Base-by-base conservation (phyloP, 2,113 vertebrate species). In the Microtus montanus region DNA sequence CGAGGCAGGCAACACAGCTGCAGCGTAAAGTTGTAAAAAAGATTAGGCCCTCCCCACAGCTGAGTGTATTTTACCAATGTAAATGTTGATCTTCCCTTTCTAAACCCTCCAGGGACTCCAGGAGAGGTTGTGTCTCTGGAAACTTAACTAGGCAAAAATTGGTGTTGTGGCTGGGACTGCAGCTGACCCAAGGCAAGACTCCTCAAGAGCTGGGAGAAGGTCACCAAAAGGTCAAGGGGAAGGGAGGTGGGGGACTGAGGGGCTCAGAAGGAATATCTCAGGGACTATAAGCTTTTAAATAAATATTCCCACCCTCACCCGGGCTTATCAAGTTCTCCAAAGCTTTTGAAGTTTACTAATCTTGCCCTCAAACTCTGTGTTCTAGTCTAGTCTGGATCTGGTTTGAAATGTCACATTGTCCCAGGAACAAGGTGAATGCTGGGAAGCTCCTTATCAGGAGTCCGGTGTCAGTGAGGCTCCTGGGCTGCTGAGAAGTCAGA, bases 221-320 rank as follows among this genome's bases (percentile, higher is more conserved):
- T 97, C 90, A 66, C 61, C 91, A 82, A 96, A 97, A 96, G 96
- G 96, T 95, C 92, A 96, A 95, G 93, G 93, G 85, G 85, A 93
- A 93, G 80, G 54, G 95, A 93, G 73, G 58, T 88, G 73, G 95
- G 79, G 49, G 44, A 63, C 1, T 12, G n/a, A 85, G 61, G 87
- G 66, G 2, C 52, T 93, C 71, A 85, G 58, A 96, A 71, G 82
- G 87, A 93, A 64, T 90, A 96, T 94, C 96, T 93, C 90, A 94
- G 90, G 80, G 66, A 61, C 90, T 92, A 66, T 95, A 96, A 97
- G 85, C 97, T 96, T 92, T 97, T 96, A 96, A 95, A 96, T 97
- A 97, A 98, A 97, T 96, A 95, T 71, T 92, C 92, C 77, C 85
- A 77, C 47, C 28, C 79, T 63, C 87, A 68, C 35, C 82, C 84